phyloP scores from a whole-genome alignment of 1,140 invertebrate species.

The Aporrectodea caliginosa region DNA sequence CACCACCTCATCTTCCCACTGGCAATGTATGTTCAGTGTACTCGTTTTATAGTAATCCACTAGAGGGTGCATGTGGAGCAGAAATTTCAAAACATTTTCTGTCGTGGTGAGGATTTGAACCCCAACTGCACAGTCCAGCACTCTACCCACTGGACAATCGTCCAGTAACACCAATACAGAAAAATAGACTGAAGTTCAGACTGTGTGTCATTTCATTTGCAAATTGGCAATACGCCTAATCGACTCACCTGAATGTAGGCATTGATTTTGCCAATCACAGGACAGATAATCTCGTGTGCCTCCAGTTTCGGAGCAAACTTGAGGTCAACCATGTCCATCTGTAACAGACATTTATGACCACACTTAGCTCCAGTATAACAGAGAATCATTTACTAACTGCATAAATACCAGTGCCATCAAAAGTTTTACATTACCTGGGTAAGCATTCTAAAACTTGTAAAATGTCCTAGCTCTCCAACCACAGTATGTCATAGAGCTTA shows the following conservation, averaged over 20 bases:
- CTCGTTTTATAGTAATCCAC: no score
- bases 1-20: no score
- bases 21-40: no score
- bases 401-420: no score
- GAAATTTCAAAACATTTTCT: not conserved
- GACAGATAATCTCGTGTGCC: not conserved
- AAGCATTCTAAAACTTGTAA: no score
- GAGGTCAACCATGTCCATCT: not conserved
- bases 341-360: no score
- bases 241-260: not conserved
- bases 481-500: no score
- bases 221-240: no score
- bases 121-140: not conserved
- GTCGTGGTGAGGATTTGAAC: not conserved
- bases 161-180: not conserved
- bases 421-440: no score
- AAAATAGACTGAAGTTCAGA: not conserved
- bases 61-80: not conserved
- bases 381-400: no score
- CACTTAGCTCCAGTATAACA: no score
- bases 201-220: not conserved
- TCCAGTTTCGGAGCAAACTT: not conserved
- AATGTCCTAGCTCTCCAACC: no score
- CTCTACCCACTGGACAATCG: not conserved
- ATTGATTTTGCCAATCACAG: not conserved